Evolutionary conservation across 2,113 vertebrate species (phyloP).

Genomic region (Nanorana parkeri): DNA sequence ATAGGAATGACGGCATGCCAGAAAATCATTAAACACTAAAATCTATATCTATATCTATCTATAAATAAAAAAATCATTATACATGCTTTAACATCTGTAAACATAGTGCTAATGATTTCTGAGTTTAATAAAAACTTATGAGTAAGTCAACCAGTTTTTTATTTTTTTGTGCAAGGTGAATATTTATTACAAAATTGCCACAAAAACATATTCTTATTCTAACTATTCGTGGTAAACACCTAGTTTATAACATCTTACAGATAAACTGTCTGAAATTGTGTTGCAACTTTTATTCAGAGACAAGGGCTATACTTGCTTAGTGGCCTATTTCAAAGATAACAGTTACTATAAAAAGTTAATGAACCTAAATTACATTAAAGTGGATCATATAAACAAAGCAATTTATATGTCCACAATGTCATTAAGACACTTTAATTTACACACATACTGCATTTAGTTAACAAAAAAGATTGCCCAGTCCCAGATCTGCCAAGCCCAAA

Average conservation of each 20-base stretch:
- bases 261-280: too few relatives aligned
- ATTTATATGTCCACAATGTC: conserved; percentile 51
- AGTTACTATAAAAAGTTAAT: background rate
- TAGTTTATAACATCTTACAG: too few relatives aligned
- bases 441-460: background rate
- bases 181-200: too few relatives aligned
- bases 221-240: too few relatives aligned
- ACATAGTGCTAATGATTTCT: conserved; percentile 4
- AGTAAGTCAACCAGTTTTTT: too few relatives aligned
- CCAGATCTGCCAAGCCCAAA: conserved; percentile 34
- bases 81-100: background rate
- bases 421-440: background rate
- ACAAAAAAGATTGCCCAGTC: conserved; percentile 33
- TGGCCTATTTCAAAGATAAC: background rate
- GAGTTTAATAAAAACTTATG: background rate
- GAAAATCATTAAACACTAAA: background rate
- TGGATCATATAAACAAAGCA: conserved; percentile 39
- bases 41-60: too few relatives aligned
- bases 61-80: background rate
- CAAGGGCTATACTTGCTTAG: background rate
- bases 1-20: background rate
- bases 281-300: background rate
- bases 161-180: too few relatives aligned
- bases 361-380: background rate
- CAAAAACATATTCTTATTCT: too few relatives aligned